Base-by-base conservation (phyloP, 2,888 invertebrate species). In the Apamea monoglypha region DNA sequence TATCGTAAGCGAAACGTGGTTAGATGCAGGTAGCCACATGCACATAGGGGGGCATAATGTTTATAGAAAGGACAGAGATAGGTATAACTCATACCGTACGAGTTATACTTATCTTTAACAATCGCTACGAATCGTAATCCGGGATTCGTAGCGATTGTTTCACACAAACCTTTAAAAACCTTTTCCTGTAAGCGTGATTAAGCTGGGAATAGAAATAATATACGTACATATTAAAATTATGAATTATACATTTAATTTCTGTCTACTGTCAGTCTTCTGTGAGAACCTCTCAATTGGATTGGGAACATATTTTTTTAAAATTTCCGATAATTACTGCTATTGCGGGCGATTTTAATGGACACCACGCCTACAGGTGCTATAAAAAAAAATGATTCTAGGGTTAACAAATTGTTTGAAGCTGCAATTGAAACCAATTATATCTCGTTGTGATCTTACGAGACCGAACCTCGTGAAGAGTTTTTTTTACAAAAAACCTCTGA, bases 241-340 rank as follows among this genome's bases (percentile, higher is more conserved):
- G 3, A n/a, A n/a, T 16, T 61, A 14, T 59, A n/a, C 4, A 56
- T 56, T 56, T 56, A 25, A 16, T 61, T 61, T 61, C n/a, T 3
- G 59, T n/a, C n/a, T 59, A n/a, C n/a, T 59, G n/a, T 59, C n/a
- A n/a, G n/a, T 59, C n/a, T n/a, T 61, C 61, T 61, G 16, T n/a
- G 16, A 16, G 61, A n/a, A 61, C 61, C 7, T 61, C 6, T n/a
- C 6, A n/a, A n/a, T 14, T n/a, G n/a, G 61, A 56, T 3, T 14
- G 14, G n/a, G n/a, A n/a, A n/a, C n/a, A n/a, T n/a, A n/a, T 68
- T 47, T 69, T 50, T 69, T 50, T 29, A 32, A 69, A 29, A 68
- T 68, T 68, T 50, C 18, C 10, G 5, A 29, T 50, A 68, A 29
- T 21, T 1, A 12, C 21, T 69, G 6, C 21, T 32, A 6, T 69